Conservation (phyloP, 2,113 vertebrate genomes). For the Rutilus rutilus region DNA sequence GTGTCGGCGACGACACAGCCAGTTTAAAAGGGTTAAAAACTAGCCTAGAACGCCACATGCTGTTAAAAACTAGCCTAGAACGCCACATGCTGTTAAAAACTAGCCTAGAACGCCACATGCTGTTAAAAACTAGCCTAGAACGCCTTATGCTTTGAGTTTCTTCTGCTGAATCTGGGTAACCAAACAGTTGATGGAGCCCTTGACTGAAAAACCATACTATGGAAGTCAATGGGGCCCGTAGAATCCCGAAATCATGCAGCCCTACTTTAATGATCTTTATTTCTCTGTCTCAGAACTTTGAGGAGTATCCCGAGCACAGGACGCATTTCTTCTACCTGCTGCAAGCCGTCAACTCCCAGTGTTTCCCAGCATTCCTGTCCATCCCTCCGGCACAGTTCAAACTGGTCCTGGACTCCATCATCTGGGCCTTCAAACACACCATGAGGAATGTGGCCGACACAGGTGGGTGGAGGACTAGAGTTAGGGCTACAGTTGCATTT, state of each 20-base stretch:
- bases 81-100: too few relatives aligned
- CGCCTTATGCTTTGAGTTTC: too few relatives aligned
- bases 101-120: too few relatives aligned
- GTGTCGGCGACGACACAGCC: too few relatives aligned
- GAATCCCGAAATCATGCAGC: background rate
- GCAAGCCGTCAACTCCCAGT: slow-evolving; percentile 95
- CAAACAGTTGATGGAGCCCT: too few relatives aligned
- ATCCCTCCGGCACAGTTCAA: slow-evolving; percentile 96
- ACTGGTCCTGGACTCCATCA: slow-evolving; percentile 95
- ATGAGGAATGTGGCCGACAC: slow-evolving; percentile 98
- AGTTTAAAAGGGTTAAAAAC: too few relatives aligned
- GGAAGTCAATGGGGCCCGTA: too few relatives aligned
- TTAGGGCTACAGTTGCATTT: background rate
- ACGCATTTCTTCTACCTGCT: slow-evolving; percentile 96
- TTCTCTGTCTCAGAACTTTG: slow-evolving; percentile 82
- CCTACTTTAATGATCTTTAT: background rate
- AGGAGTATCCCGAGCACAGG: slow-evolving; percentile 95
- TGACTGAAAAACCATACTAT: too few relatives aligned
- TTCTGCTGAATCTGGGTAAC: too few relatives aligned
- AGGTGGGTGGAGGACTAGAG: slow-evolving; percentile 72
- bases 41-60: too few relatives aligned
- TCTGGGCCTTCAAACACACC: slow-evolving; percentile 98
- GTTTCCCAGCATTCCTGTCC: slow-evolving; percentile 93
- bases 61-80: too few relatives aligned
- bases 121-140: too few relatives aligned